These are phyloP conservation scores for Aegotheles bennettii DNA, from an alignment of 2,113 vertebrate genomes.

Conservation along the genomic window DNA sequence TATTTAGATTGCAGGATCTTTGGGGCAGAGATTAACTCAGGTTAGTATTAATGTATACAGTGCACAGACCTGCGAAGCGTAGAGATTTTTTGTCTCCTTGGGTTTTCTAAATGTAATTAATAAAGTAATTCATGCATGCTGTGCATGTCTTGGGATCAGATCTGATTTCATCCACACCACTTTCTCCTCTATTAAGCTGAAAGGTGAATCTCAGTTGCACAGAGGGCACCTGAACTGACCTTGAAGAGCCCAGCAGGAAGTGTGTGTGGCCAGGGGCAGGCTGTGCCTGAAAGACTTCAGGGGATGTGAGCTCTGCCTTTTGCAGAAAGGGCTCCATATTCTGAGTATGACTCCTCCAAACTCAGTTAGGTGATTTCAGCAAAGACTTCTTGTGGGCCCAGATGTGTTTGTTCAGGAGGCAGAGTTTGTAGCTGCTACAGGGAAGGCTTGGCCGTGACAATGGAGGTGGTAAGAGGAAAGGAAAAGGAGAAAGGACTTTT, in stretches of 20 bases:
- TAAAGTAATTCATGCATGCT: background rate
- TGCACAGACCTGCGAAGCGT: background rate
- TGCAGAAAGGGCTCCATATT: rapidly evolving
- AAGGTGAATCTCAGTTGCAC: background rate
- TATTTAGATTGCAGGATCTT: background rate
- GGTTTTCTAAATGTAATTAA: background rate
- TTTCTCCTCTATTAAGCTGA: background rate
- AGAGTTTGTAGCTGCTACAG: background rate
- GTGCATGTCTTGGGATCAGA: background rate
- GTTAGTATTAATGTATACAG: background rate
- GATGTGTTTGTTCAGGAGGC: background rate
- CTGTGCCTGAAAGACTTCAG: background rate
- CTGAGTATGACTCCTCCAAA: background rate
- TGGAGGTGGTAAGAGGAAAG: background rate
- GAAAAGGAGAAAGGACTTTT: background rate
- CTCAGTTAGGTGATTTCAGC: background rate
- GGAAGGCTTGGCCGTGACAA: background rate
- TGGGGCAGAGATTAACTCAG: background rate
- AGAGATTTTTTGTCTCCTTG: background rate
- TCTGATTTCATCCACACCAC: background rate
- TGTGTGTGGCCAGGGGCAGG: too few species aligned
- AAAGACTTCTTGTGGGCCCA: background rate
- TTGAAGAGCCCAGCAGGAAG: background rate
- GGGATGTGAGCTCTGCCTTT: background rate
- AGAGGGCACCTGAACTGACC: background rate